phyloP scores from a whole-genome alignment of 1,140 invertebrate species.

The Pseudomyrmex flavicornis region DNA sequence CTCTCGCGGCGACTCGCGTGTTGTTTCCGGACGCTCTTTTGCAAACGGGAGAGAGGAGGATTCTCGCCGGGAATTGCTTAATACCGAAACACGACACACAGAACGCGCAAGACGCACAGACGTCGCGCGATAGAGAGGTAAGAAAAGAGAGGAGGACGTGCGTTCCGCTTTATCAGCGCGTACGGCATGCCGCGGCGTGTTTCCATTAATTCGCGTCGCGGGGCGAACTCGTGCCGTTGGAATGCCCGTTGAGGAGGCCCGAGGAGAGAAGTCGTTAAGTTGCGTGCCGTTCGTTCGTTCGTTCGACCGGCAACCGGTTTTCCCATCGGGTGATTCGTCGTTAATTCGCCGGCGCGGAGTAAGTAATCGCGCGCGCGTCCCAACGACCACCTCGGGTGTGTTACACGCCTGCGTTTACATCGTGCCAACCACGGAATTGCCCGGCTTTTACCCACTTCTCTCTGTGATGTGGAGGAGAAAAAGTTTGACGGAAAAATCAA shows the following conservation, averaged over 20 bases:
- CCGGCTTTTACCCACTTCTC: constrained; percentile 39
- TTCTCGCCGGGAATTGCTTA: constrained; percentile 19
- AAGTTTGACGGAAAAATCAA: neutral
- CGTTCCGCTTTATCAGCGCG: constrained; percentile 81
- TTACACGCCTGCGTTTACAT: constrained; percentile 69
- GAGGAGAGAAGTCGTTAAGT: constrained; percentile 80
- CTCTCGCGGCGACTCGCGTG: neutral
- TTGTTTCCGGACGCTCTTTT: neutral
- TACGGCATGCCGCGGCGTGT: constrained; percentile 78
- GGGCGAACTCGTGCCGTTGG: constrained; percentile 79
- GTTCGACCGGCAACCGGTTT: constrained; percentile 80
- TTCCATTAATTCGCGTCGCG: constrained; percentile 84
- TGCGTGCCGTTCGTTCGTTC: constrained; percentile 73
- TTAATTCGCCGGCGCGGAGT: constrained; percentile 80
- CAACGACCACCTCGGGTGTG: constrained; percentile 77
- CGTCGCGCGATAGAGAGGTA: constrained; percentile 73
- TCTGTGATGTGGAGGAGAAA: neutral
- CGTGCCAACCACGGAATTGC: constrained; percentile 60
- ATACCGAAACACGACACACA: constrained; percentile 41
- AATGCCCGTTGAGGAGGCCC: constrained; percentile 79
- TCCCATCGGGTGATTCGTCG: constrained; percentile 80
- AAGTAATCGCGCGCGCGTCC: constrained; percentile 78
- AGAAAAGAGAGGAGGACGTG: constrained; percentile 55
- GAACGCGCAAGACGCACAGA: constrained; percentile 56
- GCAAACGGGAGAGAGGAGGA: neutral